Percentiles rank a stretch among this genome's conserved stretches.
Evolutionary conservation across 2,888 invertebrate species (phyloP).

Genomic region (Tanypteryx hageni): DNA sequence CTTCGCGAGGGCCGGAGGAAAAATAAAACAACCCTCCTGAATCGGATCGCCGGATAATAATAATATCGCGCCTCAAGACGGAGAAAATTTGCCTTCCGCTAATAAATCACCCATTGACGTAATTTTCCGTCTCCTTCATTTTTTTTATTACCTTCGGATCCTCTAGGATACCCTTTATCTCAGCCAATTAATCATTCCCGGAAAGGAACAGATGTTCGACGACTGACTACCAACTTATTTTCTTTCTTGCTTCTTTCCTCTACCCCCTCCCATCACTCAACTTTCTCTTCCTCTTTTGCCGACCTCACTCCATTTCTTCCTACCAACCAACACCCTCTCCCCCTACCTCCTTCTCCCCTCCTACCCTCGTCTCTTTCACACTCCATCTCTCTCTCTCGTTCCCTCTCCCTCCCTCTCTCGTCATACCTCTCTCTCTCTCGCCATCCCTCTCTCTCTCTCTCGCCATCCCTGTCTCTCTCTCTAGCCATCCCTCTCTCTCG

Average conservation of each 20-base stretch:
- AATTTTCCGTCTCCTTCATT: slow-evolving; percentile 16
- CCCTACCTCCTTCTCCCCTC: not conserved
- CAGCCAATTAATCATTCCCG: slow-evolving; percentile 43
- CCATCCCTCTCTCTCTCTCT: too few species aligned
- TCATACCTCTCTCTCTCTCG: too few species aligned
- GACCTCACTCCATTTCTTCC: not conserved
- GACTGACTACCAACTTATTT: slow-evolving; percentile 11
- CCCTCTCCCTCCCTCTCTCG: not conserved
- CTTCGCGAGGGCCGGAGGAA: not conserved
- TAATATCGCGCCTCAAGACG: not conserved
- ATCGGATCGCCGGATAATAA: not conserved
- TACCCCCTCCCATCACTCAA: not conserved
- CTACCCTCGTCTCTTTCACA: not conserved
- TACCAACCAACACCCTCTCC: too few species aligned
- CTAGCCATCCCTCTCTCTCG: too few species aligned
- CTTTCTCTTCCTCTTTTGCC: not conserved
- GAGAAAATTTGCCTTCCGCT: not conserved
- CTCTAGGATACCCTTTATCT: slow-evolving; percentile 24
- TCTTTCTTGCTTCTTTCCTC: not conserved
- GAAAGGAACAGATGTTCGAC: slow-evolving; percentile 31
- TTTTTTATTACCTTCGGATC: not conserved
- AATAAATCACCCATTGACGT: slow-evolving; percentile 48
- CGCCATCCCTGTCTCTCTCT: not conserved
- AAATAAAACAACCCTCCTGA: not conserved
- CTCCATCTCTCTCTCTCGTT: not conserved